A percentile compares a stretch with the other conserved stretches of the same genome.
These are phyloP conservation scores for Psylliodes chrysocephalus DNA, from an alignment of 2,888 invertebrate species.

Conservation along the genomic window DNA sequence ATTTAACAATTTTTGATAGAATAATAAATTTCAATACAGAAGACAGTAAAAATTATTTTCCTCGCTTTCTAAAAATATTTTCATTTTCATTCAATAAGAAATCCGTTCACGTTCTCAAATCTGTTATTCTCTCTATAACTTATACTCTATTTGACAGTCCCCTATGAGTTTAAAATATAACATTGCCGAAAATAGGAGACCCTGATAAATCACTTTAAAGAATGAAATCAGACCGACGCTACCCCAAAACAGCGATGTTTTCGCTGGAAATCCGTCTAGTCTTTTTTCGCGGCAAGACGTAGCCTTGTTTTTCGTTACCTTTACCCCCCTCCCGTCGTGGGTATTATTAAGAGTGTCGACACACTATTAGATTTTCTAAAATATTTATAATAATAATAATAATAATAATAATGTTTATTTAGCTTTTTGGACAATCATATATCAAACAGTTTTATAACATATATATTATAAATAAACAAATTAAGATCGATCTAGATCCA, in stretches of 20 bases:
- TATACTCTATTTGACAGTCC: conserved; percentile 3
- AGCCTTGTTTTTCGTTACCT: neutral
- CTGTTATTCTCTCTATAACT: neutral
- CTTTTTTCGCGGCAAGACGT: neutral
- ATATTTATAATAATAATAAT: too few species aligned
- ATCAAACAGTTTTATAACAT: too few species aligned
- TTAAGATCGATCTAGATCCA: too few species aligned
- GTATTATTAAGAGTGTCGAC: neutral
- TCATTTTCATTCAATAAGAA: too few species aligned
- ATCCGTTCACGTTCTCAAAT: neutral
- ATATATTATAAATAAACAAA: too few species aligned
- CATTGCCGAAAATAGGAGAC: conserved; percentile 4
- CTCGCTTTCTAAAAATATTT: too few species aligned
- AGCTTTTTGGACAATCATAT: too few species aligned
- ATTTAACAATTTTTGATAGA: too few species aligned
- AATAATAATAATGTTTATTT: too few species aligned
- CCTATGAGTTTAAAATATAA: conserved; percentile 8
- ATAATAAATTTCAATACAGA: too few species aligned
- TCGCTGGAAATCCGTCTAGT: conserved; percentile 7
- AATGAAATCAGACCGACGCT: conserved; percentile 1
- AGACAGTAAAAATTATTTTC: too few species aligned
- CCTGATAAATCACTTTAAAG: conserved; percentile 12
- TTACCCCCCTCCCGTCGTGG: neutral
- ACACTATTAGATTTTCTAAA: too few species aligned
- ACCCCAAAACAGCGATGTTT: conserved; percentile 4